Evolutionary conservation across 1,140 invertebrate genomes (phyloP), one percentile per base, ranked within the genome.

Genomic region (Diploscapter pachys): DNA sequence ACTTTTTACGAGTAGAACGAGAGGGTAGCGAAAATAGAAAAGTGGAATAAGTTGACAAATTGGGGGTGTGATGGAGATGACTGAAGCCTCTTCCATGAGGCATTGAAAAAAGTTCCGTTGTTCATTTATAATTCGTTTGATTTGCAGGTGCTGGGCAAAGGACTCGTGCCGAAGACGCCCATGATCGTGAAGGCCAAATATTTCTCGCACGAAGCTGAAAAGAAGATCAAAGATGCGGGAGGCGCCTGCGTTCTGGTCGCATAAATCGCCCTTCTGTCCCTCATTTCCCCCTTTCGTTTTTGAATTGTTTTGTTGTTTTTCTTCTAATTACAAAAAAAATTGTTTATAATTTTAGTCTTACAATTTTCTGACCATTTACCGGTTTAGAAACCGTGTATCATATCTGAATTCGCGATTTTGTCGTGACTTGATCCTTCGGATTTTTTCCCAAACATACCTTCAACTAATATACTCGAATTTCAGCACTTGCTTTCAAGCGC

Each of bases 111-210:
- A 31, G 31, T 31, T 31, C 31, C 31, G 31, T 68, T 68, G 11
- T 8, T 31, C 31, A 31, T 53, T 49, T 56, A 49, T 74, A 90
- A 90, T 31, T 87, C 96, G 94, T 95, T 95, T 84, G 97, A 93
- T 87, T 96, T 94, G 90, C 98, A 99, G 89, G 91, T 99, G 80
- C 89, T 99, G 80, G 97, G 97, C 63, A 99, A 98, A 88, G 97
- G 97, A 79, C 90, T 91, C 73, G 89, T 99, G 72, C 97, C 97
- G 64, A 93, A 95, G 78, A 93, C 96, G 88, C 96, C 96, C 77
- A 91, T 99, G 77, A 99, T 99, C 87, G 96, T 99, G 61, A 99
- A 97, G 87, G 97, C 97, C 48, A 97, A 96, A 88, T 98, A 94
- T 89, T 99, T 99, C 90, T 98, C 95, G 75, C 94, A 93, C 88